Base-by-base conservation (phyloP, 2,888 invertebrate genomes). In the Tachina lurida region DNA sequence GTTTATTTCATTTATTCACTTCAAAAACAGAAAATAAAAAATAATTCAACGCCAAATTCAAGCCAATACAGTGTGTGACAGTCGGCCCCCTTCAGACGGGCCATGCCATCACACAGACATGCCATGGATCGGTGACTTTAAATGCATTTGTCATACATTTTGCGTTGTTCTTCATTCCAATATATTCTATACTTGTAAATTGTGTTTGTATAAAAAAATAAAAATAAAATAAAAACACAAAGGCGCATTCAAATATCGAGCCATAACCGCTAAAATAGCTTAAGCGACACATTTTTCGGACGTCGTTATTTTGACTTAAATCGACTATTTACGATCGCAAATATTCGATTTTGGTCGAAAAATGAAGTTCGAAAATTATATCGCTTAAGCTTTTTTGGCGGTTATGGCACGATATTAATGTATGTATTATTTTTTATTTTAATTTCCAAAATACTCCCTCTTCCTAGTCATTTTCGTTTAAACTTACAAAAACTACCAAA, bases 121-220 rank as follows among this genome's bases (percentile, higher is more conserved):
- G 87, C 88, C 84, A 90, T 87, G 91, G 90, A 90, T 91, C 90
- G 90, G 89, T 90, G 90, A 89, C 88, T 91, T 87, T 80, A 82
- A 85, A 82, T 76, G 76, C 73, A 80, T 86, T 86, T 86, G 86
- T 86, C 86, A 86, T 86, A 86, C 45, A 83, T 63, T 81, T 78
- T 60, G 45, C 47, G 68, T 67, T 76, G 41, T 68, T 54, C 10
- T 62, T 70, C 8, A 15, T 60, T 60, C 15, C 41, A 41, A 60
- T 54, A 63, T 54, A 19, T 54, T 75, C 7, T 47, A 56, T 56
- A 52, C 58, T 60, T 43, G 77, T 54, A 39, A 1, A 39, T 15
- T n/a, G 8, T 39, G 4, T 10, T 41, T 31, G 5, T 52, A 17
- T 19, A 74, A 15, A 56, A 15, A 58, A 56, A 39, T 45, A 67